Evolutionary conservation across 2,113 vertebrate genomes (phyloP), one percentile per base, ranked within the genome.

Genomic region (Psittacus erithacus): DNA sequence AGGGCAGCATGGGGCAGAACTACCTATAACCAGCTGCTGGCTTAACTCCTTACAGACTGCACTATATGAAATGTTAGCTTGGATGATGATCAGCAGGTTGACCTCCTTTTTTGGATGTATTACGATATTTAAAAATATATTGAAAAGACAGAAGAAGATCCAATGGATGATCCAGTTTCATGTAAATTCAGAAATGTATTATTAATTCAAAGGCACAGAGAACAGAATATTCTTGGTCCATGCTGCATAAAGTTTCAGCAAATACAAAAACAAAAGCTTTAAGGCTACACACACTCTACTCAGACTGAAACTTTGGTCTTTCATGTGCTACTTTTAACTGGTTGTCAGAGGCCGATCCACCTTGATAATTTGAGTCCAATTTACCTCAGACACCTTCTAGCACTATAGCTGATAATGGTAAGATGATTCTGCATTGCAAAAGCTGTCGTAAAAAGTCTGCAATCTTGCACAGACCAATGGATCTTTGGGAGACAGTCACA

Each of bases 1-100:
- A 46, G 10, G 2, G 0, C 0, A 2, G 43, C 0, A 0, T 7
- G 38, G 38, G 50, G n/a, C 70, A 65, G 64, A 29, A 31, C 22
- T 33, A 29, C 33, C 29, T 17, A 2, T 17, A 41, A 63, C 57
- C 50, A 43, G 43, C 43, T 23, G n/a, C 43, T 53, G n/a, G 13
- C 10, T 69, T 35, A 23, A 25, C n/a, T 53, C 39, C 50, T 70
- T 16, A 52, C 23, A n/a, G 23, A 24, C 19, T 22, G 13, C 8
- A 12, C 44, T 7, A 7, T 3, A 8, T 2, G 5, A 49, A 87
- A 43, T 53, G n/a, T 22, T 65, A 64, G 46, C 11, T 53, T 4
- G 0, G 29, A 39, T 15, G 22, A 57, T 4, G 17, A 59, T n/a
- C 44, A 65, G 17, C 53, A 52, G 6, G 35, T 17, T 80, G 27